Conservation (phyloP, 2,113 vertebrate species). For the Empidonax traillii region DNA sequence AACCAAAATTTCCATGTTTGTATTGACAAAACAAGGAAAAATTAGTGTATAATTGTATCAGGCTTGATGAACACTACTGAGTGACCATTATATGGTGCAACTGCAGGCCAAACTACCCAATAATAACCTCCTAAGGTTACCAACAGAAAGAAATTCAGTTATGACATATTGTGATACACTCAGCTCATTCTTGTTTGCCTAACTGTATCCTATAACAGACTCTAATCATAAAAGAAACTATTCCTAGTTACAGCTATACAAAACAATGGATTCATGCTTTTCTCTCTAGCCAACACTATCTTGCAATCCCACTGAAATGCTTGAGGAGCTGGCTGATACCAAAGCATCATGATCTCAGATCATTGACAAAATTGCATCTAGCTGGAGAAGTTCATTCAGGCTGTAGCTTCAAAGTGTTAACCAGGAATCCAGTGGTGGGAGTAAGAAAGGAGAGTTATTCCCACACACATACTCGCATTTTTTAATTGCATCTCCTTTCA, state of each 20-base stretch:
- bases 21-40: background rate
- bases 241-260: background rate
- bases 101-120: background rate
- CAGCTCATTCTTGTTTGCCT: background rate
- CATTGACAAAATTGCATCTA: background rate
- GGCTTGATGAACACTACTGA: background rate
- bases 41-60: background rate
- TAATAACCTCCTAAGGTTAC: background rate
- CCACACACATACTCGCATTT: fast-evolving
- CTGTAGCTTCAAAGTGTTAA: background rate
- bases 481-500: background rate
- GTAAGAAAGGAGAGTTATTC: background rate
- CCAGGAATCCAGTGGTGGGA: background rate
- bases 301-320: background rate
- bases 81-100: background rate
- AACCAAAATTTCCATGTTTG: background rate
- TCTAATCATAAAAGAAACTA: background rate
- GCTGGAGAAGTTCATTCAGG: background rate
- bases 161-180: background rate
- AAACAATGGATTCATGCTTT: background rate
- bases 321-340: background rate
- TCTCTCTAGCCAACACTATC: background rate
- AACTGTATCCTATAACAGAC: background rate
- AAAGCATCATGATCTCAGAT: background rate
- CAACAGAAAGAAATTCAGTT: background rate